Evolutionary conservation across 2,797 vertebrate species (phyloP).

Genomic region (Dendrocincla fuliginosa): DNA sequence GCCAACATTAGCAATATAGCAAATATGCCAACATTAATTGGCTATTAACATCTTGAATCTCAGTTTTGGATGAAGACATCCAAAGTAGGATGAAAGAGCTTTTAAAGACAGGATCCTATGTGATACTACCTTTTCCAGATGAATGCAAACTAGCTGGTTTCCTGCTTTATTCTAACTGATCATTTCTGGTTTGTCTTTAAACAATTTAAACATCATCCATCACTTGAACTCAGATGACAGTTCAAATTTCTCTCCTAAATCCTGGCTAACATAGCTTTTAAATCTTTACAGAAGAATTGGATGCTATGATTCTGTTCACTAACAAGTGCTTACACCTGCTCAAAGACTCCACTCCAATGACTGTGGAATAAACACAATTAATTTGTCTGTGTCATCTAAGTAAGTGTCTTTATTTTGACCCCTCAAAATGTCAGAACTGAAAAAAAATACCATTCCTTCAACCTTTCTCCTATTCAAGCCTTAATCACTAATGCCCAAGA

Average conservation of each 20-base stretch:
- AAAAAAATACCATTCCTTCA: background rate
- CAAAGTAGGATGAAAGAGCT: background rate
- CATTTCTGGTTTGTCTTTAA: background rate
- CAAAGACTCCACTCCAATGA: background rate
- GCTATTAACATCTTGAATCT: background rate
- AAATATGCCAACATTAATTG: background rate
- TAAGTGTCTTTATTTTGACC: background rate
- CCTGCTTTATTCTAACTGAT: background rate
- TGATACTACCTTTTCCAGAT: background rate
- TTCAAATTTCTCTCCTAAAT: background rate
- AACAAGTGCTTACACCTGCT: background rate
- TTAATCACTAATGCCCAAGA: background rate
- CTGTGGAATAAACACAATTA: background rate
- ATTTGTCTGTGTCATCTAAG: background rate
- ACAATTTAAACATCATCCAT: background rate
- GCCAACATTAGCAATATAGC: too few species aligned
- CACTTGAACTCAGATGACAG: background rate
- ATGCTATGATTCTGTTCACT: background rate
- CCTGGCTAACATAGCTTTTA: background rate
- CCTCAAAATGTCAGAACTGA: background rate
- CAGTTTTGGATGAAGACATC: background rate
- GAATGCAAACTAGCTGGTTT: background rate
- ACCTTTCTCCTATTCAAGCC: background rate
- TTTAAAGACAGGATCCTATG: background rate
- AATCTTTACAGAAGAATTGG: background rate